phyloP scores from a whole-genome alignment of 2,797 vertebrate species.

The Epinephelus awoara region DNA sequence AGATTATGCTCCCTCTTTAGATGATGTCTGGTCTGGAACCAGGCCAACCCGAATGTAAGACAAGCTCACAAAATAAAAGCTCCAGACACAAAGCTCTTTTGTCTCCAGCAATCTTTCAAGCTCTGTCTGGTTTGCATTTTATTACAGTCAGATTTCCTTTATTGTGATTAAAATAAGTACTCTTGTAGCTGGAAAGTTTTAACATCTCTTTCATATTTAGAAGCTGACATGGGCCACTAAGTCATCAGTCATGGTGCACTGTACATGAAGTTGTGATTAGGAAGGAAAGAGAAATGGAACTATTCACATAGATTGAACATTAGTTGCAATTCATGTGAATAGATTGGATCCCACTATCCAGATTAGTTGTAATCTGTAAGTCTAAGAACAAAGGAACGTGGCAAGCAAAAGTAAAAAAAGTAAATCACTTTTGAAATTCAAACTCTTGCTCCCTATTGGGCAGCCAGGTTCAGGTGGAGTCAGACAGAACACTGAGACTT shows the following conservation, averaged over 20 bases:
- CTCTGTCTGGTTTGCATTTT: constrained; percentile 48
- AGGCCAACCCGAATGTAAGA: constrained; percentile 79
- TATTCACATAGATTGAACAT: constrained; percentile 16
- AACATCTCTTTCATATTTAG: constrained; percentile 26
- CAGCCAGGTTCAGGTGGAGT: too few relatives aligned
- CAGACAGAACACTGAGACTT: too few relatives aligned
- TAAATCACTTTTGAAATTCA: too few relatives aligned
- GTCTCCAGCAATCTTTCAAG: constrained; percentile 46
- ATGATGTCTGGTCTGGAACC: constrained; percentile 74
- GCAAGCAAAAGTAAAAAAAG: too few relatives aligned
- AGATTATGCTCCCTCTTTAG: constrained; percentile 46
- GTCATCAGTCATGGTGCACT: constrained; percentile 23
- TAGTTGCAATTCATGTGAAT: neutral
- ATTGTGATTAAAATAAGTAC: constrained; percentile 33
- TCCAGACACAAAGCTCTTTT: constrained; percentile 45
- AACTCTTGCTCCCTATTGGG: too few relatives aligned
- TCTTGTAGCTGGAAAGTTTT: constrained; percentile 44
- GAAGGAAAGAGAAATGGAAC: constrained; percentile 18
- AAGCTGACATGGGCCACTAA: constrained; percentile 39
- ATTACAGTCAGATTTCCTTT: constrained; percentile 45
- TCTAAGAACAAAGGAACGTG: neutral
- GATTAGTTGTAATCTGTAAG: neutral
- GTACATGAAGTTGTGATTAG: neutral
- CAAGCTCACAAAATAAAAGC: constrained; percentile 76
- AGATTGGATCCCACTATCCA: too few relatives aligned